Conservation (phyloP, 2,113 vertebrate genomes). For the Toxotes chatareus region DNA sequence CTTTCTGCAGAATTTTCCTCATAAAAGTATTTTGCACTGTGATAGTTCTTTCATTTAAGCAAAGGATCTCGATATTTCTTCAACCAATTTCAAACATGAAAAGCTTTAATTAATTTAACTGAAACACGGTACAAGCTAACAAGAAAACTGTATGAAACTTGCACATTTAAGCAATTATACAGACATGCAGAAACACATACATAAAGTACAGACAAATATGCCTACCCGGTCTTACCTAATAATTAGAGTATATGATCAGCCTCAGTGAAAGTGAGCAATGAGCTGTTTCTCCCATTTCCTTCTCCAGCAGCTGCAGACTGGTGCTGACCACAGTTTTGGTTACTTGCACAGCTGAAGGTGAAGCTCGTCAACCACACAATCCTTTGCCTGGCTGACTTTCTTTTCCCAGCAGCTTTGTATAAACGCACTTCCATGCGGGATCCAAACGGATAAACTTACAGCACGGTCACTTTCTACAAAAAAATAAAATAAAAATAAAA, state of each 20-base stretch:
- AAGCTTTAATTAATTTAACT: not conserved
- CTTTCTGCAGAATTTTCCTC: not conserved
- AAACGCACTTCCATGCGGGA: not conserved
- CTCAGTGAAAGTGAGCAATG: not conserved
- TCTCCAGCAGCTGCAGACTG: slow-evolving; percentile 14
- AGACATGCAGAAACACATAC: not conserved
- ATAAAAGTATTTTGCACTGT: not conserved
- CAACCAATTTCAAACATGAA: not conserved
- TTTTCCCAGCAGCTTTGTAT: slow-evolving; percentile 1
- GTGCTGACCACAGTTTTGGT: slow-evolving; percentile 2
- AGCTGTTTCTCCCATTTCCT: slow-evolving; percentile 6
- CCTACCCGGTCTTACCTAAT: slow-evolving; percentile 45
- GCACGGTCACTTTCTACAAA: no score
- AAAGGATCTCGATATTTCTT: not conserved
- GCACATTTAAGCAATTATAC: not conserved
- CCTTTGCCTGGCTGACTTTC: slow-evolving; percentile 20
- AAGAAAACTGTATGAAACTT: not conserved
- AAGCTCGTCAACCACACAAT: slow-evolving; percentile 6
- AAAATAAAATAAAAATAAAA: not conserved
- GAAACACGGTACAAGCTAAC: not conserved
- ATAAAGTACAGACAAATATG: not conserved
- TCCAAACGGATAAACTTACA: slow-evolving; percentile 11
- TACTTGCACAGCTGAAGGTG: slow-evolving; percentile 19
- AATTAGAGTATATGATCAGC: not conserved
- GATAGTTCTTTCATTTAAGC: not conserved